Conservation (phyloP, 1,140 invertebrate genomes). For the Hyphantria cunea region DNA sequence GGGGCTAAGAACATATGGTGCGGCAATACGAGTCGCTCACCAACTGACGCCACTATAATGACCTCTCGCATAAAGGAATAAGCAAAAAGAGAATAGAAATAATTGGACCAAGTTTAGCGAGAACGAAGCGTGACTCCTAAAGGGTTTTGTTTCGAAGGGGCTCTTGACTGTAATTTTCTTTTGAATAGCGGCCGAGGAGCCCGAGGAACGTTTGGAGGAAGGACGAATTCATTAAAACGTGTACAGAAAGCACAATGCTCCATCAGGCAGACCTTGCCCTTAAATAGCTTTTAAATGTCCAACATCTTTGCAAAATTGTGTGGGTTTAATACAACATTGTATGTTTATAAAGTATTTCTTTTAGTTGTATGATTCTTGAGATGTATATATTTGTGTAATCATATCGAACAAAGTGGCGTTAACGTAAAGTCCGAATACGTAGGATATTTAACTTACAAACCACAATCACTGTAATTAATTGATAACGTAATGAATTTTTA, state of each 20-base stretch:
- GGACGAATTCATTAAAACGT: conserved; percentile 71
- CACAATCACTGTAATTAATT: too few species aligned
- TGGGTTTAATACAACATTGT: conserved; percentile 20
- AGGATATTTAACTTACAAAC: too few species aligned
- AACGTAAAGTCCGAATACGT: too few species aligned
- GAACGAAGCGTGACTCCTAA: conserved; percentile 69
- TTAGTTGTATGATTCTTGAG: neutral
- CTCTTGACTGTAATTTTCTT: conserved; percentile 69
- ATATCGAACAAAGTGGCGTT: too few species aligned
- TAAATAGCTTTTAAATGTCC: conserved; percentile 50
- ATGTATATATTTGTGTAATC: conserved; percentile 6
- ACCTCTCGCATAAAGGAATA: conserved; percentile 53
- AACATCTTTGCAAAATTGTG: conserved; percentile 33
- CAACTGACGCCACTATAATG: conserved; percentile 74
- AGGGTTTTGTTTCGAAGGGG: conserved; percentile 68
- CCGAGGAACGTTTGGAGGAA: conserved; percentile 53
- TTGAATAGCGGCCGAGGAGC: conserved; percentile 54
- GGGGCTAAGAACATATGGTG: conserved; percentile 63
- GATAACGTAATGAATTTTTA: too few species aligned
- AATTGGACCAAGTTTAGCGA: conserved; percentile 71
- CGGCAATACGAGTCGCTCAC: conserved; percentile 50
- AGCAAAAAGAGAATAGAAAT: conserved; percentile 62
- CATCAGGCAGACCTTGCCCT: conserved; percentile 44
- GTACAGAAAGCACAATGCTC: conserved; percentile 65
- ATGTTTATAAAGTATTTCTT: conserved; percentile 12